A percentile compares a stretch with the other conserved stretches of the same genome.
These are phyloP conservation scores for Brevimyrus niger DNA, from an alignment of 2,113 vertebrate species.

Conservation along the genomic window DNA sequence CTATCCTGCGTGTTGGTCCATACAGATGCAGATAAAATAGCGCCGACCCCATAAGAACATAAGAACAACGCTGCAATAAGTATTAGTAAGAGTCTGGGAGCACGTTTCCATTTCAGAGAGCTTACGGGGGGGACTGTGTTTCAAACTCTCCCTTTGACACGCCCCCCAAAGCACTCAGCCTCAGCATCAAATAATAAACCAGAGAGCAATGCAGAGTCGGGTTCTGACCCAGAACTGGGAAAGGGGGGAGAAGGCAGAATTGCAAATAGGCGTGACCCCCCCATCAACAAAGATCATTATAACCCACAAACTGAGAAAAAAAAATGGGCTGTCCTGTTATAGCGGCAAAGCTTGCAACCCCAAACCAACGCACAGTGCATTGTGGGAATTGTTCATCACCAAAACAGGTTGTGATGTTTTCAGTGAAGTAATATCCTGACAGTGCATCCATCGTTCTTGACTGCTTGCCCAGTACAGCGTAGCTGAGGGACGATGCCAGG, in stretches of 20 bases:
- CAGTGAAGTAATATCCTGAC: not conserved
- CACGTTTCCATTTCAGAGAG: not conserved
- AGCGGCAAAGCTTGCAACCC: not conserved
- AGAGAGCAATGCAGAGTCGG: not conserved
- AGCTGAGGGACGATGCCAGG: not conserved
- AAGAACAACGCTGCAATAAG: not conserved
- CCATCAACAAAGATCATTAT: not conserved
- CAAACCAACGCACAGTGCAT: not conserved
- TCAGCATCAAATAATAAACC: not conserved
- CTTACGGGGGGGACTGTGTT: not conserved
- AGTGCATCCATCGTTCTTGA: not conserved
- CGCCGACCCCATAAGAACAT: not conserved
- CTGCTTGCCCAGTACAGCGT: not conserved
- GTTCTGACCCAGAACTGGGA: not conserved
- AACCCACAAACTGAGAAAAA: not conserved
- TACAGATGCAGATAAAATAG: not conserved
- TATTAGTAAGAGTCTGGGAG: not conserved
- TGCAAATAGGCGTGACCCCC: not conserved
- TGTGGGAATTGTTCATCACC: not conserved
- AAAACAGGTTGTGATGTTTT: not conserved
- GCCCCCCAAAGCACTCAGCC: not conserved
- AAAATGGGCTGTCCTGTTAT: not conserved
- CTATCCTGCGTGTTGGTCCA: not conserved
- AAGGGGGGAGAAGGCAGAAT: not conserved
- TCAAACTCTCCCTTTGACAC: not conserved